A percentile compares a stretch with the other conserved stretches of the same genome.
These are phyloP conservation scores for Onychomys arenicola DNA, from an alignment of 2,797 vertebrate species.

Conservation along the genomic window DNA sequence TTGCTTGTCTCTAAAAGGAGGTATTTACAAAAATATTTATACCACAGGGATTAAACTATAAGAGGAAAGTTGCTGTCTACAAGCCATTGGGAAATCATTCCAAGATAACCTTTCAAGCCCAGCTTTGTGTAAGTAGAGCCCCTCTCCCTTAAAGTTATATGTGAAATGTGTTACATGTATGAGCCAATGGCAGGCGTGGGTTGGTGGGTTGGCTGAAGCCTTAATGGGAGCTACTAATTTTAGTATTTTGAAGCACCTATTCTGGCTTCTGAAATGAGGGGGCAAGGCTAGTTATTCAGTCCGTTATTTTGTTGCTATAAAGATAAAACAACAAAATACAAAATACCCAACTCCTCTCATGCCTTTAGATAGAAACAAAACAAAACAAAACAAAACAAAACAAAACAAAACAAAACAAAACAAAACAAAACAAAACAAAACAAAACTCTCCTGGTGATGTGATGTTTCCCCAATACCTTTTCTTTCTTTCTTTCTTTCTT, in stretches of 20 bases:
- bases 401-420: conserved; percentile 20
- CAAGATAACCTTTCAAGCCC: conserved; percentile 16
- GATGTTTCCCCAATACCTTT: background rate
- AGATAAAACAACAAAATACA: background rate
- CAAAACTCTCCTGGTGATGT: background rate
- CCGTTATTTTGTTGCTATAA: conserved; percentile 54
- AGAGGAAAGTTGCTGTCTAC: background rate
- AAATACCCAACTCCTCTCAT: background rate
- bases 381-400: conserved; percentile 16
- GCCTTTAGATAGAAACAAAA: conserved; percentile 23
- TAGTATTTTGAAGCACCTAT: conserved; percentile 21
- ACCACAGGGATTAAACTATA: conserved; percentile 48
- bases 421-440: conserved; percentile 31
- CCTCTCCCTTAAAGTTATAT: background rate
- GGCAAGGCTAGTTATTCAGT: background rate
- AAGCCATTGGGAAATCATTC: background rate
- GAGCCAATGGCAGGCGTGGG: background rate
- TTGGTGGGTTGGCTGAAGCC: background rate
- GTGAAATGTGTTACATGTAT: background rate
- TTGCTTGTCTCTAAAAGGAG: conserved; percentile 28
- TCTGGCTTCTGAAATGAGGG: background rate
- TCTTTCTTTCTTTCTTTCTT: too few relatives aligned
- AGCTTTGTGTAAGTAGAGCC: background rate
- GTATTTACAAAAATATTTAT: conserved; percentile 50
- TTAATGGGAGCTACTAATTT: background rate